These are phyloP conservation scores for Bicyclus anynana DNA, from an alignment of 1,140 invertebrate species.

Conservation along the genomic window DNA sequence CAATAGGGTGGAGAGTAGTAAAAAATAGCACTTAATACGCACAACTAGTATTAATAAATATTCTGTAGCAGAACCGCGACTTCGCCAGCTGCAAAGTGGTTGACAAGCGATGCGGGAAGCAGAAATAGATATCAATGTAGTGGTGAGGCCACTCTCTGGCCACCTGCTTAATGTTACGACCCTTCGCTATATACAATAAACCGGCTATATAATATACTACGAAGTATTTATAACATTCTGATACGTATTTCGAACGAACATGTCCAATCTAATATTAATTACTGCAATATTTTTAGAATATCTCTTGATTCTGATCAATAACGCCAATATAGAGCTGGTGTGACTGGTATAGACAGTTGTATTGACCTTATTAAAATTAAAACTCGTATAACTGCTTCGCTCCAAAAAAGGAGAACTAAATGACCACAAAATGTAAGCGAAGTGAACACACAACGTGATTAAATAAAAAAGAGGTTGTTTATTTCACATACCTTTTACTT, in stretches of 20 bases:
- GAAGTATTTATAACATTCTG: not conserved
- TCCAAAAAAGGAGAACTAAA: not conserved
- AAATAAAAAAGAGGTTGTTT: constrained; percentile 42
- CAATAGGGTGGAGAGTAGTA: too few relatives aligned
- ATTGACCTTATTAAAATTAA: not conserved
- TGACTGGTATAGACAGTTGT: not conserved
- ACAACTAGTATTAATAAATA: constrained; percentile 16
- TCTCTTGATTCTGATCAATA: not conserved
- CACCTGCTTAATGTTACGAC: constrained; percentile 40
- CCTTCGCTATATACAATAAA: too few relatives aligned
- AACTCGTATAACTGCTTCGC: not conserved
- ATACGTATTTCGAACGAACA: not conserved
- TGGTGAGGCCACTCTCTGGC: constrained; percentile 22
- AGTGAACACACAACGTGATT: constrained; percentile 14
- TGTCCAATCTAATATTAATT: not conserved
- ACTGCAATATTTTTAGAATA: not conserved
- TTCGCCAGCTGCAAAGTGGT: constrained; percentile 46
- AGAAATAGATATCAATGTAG: constrained; percentile 33
- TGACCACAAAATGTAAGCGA: not conserved
- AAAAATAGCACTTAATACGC: too few relatives aligned
- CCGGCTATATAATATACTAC: not conserved
- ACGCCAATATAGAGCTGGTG: not conserved
- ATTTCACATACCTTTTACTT: constrained; percentile 45
- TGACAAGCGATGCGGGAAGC: constrained; percentile 43
- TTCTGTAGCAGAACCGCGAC: constrained; percentile 23